These are phyloP conservation scores for Nowickia ferox DNA, from an alignment of 2,888 invertebrate genomes.

Conservation along the genomic window DNA sequence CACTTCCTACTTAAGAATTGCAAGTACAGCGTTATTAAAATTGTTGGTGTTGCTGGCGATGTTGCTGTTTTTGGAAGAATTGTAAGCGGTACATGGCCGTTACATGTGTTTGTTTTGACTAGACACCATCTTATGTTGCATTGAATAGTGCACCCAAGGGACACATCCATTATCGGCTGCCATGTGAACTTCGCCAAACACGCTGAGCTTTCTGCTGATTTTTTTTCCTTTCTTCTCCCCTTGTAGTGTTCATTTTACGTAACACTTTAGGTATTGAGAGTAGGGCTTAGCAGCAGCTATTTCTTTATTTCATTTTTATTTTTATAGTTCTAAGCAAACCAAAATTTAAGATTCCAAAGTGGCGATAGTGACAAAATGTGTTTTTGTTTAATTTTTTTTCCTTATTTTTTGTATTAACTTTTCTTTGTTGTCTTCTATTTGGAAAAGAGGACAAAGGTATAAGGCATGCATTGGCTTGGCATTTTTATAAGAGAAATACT, in stretches of 20 bases:
- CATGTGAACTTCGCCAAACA: conserved; percentile 65
- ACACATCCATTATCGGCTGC: conserved; percentile 71
- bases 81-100: conserved; percentile 64
- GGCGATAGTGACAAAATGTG: conserved; percentile 71
- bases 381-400: neutral
- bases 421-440: neutral
- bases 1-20: conserved; percentile 54
- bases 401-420: conserved; percentile 3
- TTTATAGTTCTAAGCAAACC: conserved; percentile 43
- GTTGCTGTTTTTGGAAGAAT: conserved; percentile 27
- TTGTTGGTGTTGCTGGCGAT: neutral
- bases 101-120: conserved; percentile 64
- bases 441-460: neutral
- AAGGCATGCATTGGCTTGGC: conserved; percentile 37
- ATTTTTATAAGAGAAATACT: conserved; percentile 28
- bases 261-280: conserved; percentile 30
- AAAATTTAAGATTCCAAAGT: conserved; percentile 65
- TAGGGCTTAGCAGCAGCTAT: conserved; percentile 34
- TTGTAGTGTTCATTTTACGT: conserved; percentile 60
- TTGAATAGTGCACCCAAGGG: conserved; percentile 73
- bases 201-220: conserved; percentile 22
- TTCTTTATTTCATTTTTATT: conserved; percentile 8
- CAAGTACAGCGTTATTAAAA: conserved; percentile 42
- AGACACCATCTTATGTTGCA: conserved; percentile 68
- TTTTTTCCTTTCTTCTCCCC: neutral